Evolutionary conservation across 2,113 vertebrate genomes (phyloP), one percentile per base, ranked within the genome.

Genomic region (Apodemus speciosus): DNA sequence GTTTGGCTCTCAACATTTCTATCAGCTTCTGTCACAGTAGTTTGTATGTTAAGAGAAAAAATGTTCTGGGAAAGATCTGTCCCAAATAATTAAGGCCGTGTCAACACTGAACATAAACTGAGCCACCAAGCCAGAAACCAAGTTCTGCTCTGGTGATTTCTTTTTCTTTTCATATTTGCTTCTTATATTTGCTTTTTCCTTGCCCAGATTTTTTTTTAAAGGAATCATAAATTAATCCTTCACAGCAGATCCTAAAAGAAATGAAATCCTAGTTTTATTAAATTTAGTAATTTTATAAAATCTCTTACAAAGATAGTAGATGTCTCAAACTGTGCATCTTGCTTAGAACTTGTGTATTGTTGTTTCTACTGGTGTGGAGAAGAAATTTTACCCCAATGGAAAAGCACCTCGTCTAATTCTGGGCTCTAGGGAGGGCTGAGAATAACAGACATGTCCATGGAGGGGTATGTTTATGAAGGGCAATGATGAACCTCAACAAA

Each of bases 31-130:
- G 85, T 85, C 90, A 93, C 53, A 9, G 25, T 32, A 38, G 30
- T 76, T 84, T 94, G 21, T 18, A 90, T 66, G 20, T 93, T 56
- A 96, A 89, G 90, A 96, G 92, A 81, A 69, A 89, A 95, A 91
- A 79, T 30, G 58, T 60, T 89, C 71, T 71, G 90, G 49, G 46
- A 94, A 93, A 60, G 14, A 72, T 94, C 53, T 95, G 66, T 88
- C 60, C 21, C 20, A 92, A 95, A 85, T 46, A 49, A 88, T 53
- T 89, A 91, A 94, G 85, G 20, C 27, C 46, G 7, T 20, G 46
- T 89, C 23, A 46, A 49, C 60, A 51, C 35, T 90, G 81, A 87
- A 79, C 3, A 81, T 79, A 92, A 91, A 66, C 14, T 35, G 80
- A 84, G 30, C 23, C 66, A 49, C 4, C 79, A 25, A 75, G 27